These are phyloP conservation scores for Morone saxatilis DNA, from an alignment of 2,113 vertebrate species.

Conservation along the genomic window DNA sequence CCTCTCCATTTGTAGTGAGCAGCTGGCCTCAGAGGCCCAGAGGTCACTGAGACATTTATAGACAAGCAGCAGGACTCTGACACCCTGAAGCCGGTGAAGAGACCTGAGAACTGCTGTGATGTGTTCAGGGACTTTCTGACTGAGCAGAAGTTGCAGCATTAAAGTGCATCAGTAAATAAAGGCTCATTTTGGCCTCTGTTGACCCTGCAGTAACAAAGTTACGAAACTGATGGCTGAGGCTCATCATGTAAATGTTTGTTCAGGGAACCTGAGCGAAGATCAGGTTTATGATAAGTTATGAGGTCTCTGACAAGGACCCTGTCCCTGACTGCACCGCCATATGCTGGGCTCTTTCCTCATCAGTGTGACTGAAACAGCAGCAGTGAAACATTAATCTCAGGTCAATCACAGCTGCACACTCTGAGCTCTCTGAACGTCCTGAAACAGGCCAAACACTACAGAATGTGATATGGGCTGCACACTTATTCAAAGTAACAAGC, in stretches of 20 bases:
- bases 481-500: too few species aligned
- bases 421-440: slow-evolving; percentile 4
- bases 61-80: neutral
- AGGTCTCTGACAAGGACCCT: slow-evolving; percentile 32
- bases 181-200: neutral
- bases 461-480: too few species aligned
- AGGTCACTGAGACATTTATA: neutral
- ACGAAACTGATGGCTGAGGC: neutral
- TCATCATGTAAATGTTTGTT: slow-evolving; percentile 56
- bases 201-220: neutral
- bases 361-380: neutral
- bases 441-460: too few species aligned
- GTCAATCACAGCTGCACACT: neutral
- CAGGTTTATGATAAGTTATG: neutral
- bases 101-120: neutral
- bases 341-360: slow-evolving; percentile 1
- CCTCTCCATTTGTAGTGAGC: too few species aligned
- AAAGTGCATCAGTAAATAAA: neutral
- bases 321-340: slow-evolving; percentile 14
- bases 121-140: neutral
- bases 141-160: neutral
- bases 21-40: neutral
- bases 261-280: slow-evolving; percentile 5
- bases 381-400: slow-evolving; percentile 39
- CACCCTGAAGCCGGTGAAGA: neutral